phyloP scores from a whole-genome alignment of 1,140 invertebrate genomes.

The Mercenaria mercenaria region DNA sequence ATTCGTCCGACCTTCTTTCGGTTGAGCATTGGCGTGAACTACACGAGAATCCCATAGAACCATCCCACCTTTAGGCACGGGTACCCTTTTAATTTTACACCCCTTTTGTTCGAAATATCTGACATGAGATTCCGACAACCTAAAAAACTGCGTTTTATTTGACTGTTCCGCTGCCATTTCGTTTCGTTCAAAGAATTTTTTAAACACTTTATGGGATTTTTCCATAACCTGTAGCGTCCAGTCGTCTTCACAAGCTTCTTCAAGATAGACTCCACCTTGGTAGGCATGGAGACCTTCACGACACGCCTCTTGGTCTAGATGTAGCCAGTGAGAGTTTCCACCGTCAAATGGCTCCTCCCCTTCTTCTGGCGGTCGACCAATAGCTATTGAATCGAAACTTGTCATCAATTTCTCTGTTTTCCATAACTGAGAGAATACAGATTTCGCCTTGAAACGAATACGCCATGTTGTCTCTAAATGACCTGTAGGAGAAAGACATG shows the following conservation, averaged over 20 bases:
- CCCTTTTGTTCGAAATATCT: constrained; percentile 52
- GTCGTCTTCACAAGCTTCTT: constrained; percentile 53
- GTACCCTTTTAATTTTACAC: constrained; percentile 49
- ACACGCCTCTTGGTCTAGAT: constrained; percentile 49
- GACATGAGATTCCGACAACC: constrained; percentile 20
- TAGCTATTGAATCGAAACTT: constrained; percentile 63
- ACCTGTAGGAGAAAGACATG: too few relatives aligned
- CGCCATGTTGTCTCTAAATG: constrained; percentile 63
- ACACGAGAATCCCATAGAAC: constrained; percentile 68
- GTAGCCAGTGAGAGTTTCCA: constrained; percentile 57
- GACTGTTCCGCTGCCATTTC: background rate
- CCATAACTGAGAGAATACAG: constrained; percentile 59
- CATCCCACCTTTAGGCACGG: constrained; percentile 69
- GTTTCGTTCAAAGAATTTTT: constrained; percentile 58
- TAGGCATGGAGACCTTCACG: constrained; percentile 66
- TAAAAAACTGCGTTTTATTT: constrained; percentile 33
- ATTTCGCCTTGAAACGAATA: constrained; percentile 44
- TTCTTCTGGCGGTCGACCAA: constrained; percentile 59
- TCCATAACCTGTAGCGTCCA: constrained; percentile 66
- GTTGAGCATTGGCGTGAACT: constrained; percentile 62
- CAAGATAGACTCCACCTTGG: constrained; percentile 69
- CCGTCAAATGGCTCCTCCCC: constrained; percentile 60
- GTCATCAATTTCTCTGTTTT: constrained; percentile 62
- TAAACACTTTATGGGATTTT: constrained; percentile 60
- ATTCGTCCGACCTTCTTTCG: constrained; percentile 44